A percentile compares a stretch with the other conserved stretches of the same genome.
These are phyloP conservation scores for Rhinolophus ferrumequinum DNA, from an alignment of 2,113 vertebrate species.

Conservation along the genomic window DNA sequence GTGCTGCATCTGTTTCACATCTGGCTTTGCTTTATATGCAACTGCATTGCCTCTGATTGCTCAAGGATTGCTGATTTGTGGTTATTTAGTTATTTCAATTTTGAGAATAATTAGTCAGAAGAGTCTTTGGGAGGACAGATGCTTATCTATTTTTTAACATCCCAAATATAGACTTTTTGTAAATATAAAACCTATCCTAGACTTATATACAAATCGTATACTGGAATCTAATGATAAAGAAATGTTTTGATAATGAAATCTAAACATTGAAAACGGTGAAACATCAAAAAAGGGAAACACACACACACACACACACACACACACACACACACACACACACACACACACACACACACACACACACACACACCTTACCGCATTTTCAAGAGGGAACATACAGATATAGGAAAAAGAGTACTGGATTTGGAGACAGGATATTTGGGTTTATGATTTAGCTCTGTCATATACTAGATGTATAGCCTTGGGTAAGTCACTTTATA, in stretches of 20 bases:
- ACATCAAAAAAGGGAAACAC: slow-evolving; percentile 7
- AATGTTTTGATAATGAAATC: slow-evolving; percentile 35
- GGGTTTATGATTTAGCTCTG: slow-evolving; percentile 22
- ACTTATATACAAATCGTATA: not conserved
- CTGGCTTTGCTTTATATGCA: slow-evolving; percentile 75
- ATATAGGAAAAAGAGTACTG: not conserved
- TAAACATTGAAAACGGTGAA: slow-evolving; percentile 10
- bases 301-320: not conserved
- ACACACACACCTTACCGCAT: not conserved
- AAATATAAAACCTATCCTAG: slow-evolving; percentile 43
- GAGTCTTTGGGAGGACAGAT: not conserved
- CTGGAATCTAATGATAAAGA: slow-evolving; percentile 45
- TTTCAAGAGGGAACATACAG: not conserved
- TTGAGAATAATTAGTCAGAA: slow-evolving; percentile 31
- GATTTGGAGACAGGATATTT: slow-evolving; percentile 23
- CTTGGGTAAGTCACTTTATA: not conserved
- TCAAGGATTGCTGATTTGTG: slow-evolving; percentile 73
- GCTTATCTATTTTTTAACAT: slow-evolving; percentile 19
- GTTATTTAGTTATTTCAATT: slow-evolving; percentile 67
- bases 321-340: not conserved
- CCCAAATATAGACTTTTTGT: not conserved
- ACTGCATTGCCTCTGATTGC: slow-evolving; percentile 71
- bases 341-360: not conserved
- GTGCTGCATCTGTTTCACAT: slow-evolving; percentile 73
- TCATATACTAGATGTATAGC: not conserved